Conservation (phyloP, 2,113 vertebrate species). For the Entosphenus tridentatus region DNA sequence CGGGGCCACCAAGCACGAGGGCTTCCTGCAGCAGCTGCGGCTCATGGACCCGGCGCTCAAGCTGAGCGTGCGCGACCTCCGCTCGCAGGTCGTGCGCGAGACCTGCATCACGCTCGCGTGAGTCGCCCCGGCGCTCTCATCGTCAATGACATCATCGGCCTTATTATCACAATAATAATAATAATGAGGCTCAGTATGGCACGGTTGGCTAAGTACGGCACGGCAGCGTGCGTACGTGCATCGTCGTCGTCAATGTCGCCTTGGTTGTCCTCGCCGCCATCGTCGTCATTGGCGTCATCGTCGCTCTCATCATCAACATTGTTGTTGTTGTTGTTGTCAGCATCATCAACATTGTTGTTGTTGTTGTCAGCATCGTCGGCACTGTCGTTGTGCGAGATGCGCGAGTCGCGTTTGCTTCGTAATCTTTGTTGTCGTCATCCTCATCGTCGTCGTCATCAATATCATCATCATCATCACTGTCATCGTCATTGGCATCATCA, state of each 20-base stretch:
- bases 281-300: no score
- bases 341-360: no score
- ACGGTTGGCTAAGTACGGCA: no score
- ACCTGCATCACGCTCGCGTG: conserved; percentile 91
- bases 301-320: no score
- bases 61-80: conserved; percentile 73
- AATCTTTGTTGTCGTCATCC: neutral
- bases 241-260: no score
- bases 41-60: conserved; percentile 73
- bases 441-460: neutral
- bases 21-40: conserved; percentile 72
- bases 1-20: conserved; percentile 62
- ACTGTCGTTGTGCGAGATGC: no score
- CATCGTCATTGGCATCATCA: no score
- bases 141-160: neutral
- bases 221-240: no score
- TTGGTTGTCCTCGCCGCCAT: no score
- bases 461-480: neutral
- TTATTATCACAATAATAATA: neutral
- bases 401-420: neutral
- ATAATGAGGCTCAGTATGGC: neutral
- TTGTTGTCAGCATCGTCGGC: no score
- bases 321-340: no score
- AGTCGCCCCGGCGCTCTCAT: conserved; percentile 11
- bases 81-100: conserved; percentile 86